Evolutionary conservation across 2,113 vertebrate species (phyloP).

Genomic region (Lepidothrix coronata): DNA sequence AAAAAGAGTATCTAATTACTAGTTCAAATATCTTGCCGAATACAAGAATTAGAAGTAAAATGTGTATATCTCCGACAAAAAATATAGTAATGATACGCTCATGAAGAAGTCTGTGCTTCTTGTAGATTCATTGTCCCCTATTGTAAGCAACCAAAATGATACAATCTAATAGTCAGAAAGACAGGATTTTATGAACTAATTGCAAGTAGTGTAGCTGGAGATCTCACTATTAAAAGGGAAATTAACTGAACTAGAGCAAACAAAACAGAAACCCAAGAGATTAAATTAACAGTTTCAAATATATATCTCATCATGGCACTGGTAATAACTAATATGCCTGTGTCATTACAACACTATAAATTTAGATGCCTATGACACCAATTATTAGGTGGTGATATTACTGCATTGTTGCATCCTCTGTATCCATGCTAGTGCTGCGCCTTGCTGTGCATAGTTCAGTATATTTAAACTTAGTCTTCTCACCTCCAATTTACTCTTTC

Average conservation of each 20-base stretch:
- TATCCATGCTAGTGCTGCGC: neutral
- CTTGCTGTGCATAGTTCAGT: neutral
- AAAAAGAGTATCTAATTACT: neutral
- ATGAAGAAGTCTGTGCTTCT: neutral
- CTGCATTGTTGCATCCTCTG: neutral
- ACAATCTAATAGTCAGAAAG: neutral
- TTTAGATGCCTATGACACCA: neutral
- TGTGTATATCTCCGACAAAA: neutral
- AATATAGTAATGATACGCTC: neutral
- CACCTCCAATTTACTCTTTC: neutral
- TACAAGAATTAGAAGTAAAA: neutral
- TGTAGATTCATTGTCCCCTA: neutral
- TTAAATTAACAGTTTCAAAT: conserved; percentile 9
- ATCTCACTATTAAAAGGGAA: neutral
- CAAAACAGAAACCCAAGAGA: neutral
- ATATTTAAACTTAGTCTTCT: neutral
- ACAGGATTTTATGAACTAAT: neutral
- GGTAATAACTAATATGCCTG: neutral
- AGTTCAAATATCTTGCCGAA: neutral
- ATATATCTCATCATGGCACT: neutral
- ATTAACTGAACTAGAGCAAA: neutral
- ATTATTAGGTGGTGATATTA: neutral
- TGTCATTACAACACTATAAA: neutral
- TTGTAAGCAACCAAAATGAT: neutral
- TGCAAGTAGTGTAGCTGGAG: neutral